phyloP scores from a whole-genome alignment of 2,113 vertebrate species.

The Ploceus nigricollis region DNA sequence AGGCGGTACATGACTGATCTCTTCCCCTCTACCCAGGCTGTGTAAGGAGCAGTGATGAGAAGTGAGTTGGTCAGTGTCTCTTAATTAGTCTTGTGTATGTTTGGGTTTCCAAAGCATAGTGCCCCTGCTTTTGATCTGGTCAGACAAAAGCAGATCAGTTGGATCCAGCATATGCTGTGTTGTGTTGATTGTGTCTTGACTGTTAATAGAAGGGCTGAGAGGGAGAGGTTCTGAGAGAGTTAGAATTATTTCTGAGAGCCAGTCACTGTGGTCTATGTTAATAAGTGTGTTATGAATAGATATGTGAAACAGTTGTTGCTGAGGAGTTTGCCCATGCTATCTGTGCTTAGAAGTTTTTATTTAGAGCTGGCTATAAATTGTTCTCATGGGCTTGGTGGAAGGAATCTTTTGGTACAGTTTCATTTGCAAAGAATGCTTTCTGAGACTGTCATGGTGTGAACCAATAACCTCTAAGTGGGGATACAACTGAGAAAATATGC shows the following conservation, averaged over 20 bases:
- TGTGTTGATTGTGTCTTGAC: background rate
- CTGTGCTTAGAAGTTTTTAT: background rate
- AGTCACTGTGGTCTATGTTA: rapidly evolving
- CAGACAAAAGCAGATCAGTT: background rate
- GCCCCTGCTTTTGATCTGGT: background rate
- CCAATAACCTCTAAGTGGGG: background rate
- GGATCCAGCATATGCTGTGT: background rate
- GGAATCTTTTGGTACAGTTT: background rate
- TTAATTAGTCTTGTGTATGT: background rate
- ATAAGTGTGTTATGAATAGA: background rate
- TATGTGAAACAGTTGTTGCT: background rate
- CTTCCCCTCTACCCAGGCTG: background rate
- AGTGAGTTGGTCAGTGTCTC: background rate
- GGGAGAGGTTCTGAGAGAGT: background rate
- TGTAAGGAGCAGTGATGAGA: background rate
- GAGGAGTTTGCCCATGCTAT: background rate
- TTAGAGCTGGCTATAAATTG: background rate
- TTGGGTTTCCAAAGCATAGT: background rate
- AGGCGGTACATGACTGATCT: background rate
- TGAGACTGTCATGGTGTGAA: background rate
- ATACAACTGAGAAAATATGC: background rate
- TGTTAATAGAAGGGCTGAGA: background rate
- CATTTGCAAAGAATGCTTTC: background rate
- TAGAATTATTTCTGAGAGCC: background rate
- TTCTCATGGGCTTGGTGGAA: background rate